These are phyloP conservation scores for Peribatodes rhomboidaria DNA, from an alignment of 2,888 invertebrate genomes.

Conservation along the genomic window DNA sequence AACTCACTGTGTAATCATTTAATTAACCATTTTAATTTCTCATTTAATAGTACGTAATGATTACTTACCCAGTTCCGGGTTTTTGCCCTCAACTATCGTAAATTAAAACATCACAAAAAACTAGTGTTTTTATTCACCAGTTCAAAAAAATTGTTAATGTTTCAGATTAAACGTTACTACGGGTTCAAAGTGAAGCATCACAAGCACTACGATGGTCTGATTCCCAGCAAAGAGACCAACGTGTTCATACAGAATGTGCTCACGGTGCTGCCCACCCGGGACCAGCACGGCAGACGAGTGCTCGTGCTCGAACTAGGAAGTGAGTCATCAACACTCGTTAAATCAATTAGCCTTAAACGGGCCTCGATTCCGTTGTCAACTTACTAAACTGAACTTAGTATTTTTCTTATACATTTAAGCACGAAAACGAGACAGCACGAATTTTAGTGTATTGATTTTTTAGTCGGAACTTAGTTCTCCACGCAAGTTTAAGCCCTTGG, in stretches of 20 bases:
- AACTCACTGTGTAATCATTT: neutral
- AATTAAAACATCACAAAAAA: neutral
- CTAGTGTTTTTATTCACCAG: neutral
- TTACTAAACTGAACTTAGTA: too few species aligned
- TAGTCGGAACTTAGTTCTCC: too few species aligned
- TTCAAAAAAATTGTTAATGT: neutral
- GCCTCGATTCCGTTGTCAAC: too few species aligned
- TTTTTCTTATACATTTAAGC: too few species aligned
- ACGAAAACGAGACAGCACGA: too few species aligned
- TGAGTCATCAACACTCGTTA: slow-evolving; percentile 83
- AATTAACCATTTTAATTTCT: slow-evolving; percentile 2
- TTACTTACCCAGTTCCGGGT: neutral
- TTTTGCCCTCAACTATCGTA: neutral
- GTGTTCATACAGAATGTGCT: slow-evolving; percentile 93
- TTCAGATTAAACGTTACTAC: slow-evolving; percentile 91
- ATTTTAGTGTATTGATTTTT: too few species aligned
- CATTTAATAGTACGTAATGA: too few species aligned
- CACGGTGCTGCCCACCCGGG: slow-evolving; percentile 92
- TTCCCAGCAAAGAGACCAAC: slow-evolving; percentile 91
- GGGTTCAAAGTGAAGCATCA: slow-evolving; percentile 92
- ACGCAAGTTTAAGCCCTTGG: too few species aligned
- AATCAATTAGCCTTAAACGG: too few species aligned
- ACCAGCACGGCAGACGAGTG: slow-evolving; percentile 92
- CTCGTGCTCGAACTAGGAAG: slow-evolving; percentile 93
- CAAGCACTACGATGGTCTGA: slow-evolving; percentile 90